Conservation (phyloP, 2,888 invertebrate species). For the Drosophila histrio region DNA sequence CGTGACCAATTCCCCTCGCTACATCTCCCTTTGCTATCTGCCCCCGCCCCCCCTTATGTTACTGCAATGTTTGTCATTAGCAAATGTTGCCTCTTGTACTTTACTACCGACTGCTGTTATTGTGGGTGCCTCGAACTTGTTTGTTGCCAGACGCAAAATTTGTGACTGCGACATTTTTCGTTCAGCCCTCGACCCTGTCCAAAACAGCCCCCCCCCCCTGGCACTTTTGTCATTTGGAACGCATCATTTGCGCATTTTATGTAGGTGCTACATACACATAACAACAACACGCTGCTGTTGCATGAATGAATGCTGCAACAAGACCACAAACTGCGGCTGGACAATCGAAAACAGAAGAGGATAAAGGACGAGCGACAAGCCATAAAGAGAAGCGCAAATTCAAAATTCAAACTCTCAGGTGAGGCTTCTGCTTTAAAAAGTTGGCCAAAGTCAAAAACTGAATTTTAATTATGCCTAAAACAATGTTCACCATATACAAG, state of each 20-base stretch:
- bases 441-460: neutral
- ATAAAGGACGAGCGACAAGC: neutral
- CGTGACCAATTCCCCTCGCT: constrained; percentile 21
- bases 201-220: neutral
- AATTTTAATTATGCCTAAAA: neutral
- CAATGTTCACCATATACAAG: too few species aligned
- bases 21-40: neutral
- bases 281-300: constrained; percentile 52
- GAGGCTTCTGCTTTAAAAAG: neutral
- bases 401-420: neutral
- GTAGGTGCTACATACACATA: constrained; percentile 65
- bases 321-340: constrained; percentile 56
- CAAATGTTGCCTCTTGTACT: constrained; percentile 79
- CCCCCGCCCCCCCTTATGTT: neutral
- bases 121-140: constrained; percentile 53
- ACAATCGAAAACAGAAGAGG: constrained; percentile 13
- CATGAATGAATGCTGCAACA: constrained; percentile 56
- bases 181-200: constrained; percentile 4
- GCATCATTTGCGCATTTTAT: constrained; percentile 76
- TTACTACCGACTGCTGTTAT: constrained; percentile 60
- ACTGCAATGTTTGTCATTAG: constrained; percentile 75
- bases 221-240: constrained; percentile 56
- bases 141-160: constrained; percentile 67
- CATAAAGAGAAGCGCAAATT: neutral
- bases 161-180: constrained; percentile 78